Base-by-base conservation (phyloP, 92 coral and sea anemone genomes). In the Zoanthus solanderi region DNA sequence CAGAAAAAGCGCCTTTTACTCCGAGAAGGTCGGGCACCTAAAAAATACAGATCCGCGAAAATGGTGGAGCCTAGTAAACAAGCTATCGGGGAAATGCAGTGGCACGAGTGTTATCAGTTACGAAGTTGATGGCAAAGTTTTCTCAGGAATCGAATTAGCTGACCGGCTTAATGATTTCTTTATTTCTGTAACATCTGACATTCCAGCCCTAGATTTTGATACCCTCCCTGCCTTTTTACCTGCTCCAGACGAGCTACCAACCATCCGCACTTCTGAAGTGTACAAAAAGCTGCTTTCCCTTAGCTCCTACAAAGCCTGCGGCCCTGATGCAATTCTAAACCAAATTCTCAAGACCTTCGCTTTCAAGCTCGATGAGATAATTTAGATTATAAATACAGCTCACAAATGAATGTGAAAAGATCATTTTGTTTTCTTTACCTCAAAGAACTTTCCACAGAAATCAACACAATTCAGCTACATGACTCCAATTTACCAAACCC, bases 261-360 rank as follows among this genome's bases (percentile, higher is more conserved):
- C n/a, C 6, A 72, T 72, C 76, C 9, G 76, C 6, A 13, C 76
- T 0, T 7, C 76, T 0, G 76, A 72, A 2, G 76, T 72, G 9
- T 72, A n/a, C n/a, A 32, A 72, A 6, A 72, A 72, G 76, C 12
- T 72, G n/a, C 76, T 72, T 50, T 7, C 16, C 76, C 76, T 72
- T 30, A 72, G 76, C n/a, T n/a, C 76, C 44, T 72, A 7, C n/a
- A 72, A 72, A 72, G 76, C 76, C n/a, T 29, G 8, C 37, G 72
- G 72, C 31, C 72, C 72, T 29, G 72, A 66, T 10, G 1, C 8
- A 15, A 11, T 56, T 56, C 63, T 15, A 11, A 56, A 56, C 63
- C 63, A 15, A 7, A 56, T 56, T 56, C 15, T 7, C 13, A 56
- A 56, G 15, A 11, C 12, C 12, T 56, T 56, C 15, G 5, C 63